phyloP scores from a whole-genome alignment of 2,113 vertebrate genomes.

The Silurus glanis region DNA sequence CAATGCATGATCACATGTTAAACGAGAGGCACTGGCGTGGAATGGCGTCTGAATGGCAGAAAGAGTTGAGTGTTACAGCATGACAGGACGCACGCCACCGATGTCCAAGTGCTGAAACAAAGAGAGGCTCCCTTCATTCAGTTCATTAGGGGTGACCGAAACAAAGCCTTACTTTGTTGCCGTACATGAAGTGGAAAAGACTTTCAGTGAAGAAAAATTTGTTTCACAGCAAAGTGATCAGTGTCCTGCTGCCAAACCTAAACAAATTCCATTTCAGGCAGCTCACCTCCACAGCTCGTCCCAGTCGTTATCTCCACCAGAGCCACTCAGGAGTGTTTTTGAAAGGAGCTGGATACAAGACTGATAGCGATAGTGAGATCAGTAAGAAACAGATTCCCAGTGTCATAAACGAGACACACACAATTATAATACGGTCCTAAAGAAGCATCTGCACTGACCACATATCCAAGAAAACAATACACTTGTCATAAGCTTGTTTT shows the following conservation, averaged over 20 bases:
- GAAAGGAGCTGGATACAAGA: neutral
- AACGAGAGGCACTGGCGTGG: neutral
- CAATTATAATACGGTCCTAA: neutral
- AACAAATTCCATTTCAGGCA: conserved; percentile 77
- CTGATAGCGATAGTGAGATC: neutral
- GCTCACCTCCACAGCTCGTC: conserved; percentile 67
- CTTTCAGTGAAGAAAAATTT: conserved; percentile 66
- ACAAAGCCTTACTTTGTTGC: conserved; percentile 65
- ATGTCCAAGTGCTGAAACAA: conserved; percentile 5
- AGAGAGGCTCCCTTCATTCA: conserved; percentile 51
- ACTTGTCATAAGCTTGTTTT: neutral
- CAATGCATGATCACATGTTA: neutral
- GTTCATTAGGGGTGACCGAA: conserved; percentile 60
- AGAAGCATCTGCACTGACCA: neutral
- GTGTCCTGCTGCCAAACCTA: conserved; percentile 69
- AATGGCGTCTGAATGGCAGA: conserved; percentile 24
- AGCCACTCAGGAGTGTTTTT: conserved; percentile 40
- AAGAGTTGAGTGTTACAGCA: conserved; percentile 36
- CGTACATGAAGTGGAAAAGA: conserved; percentile 57
- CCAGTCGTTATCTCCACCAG: conserved; percentile 66
- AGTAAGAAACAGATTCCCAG: neutral
- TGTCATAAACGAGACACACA: neutral
- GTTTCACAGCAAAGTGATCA: conserved; percentile 73
- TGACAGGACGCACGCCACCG: conserved; percentile 33
- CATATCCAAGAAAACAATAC: neutral